Evolutionary conservation across 2,888 invertebrate species (phyloP), one percentile per base, ranked within the genome.

Genomic region (Metopia argyrocephala): DNA sequence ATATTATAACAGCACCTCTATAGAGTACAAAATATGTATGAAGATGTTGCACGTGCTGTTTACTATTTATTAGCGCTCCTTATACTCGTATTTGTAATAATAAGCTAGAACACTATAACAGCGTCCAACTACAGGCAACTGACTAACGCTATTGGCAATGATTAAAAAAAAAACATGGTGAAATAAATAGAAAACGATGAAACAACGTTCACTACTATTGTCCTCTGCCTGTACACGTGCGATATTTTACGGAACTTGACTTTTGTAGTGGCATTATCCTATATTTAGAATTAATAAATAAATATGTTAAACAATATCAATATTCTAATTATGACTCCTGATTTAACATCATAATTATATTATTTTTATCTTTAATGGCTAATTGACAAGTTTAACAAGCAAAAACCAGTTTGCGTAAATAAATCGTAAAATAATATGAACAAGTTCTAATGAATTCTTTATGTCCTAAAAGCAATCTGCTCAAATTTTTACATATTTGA

Each of bases 211-310:
- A 69, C n/a, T 28, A n/a, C 21, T 46, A 52, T 68, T 57, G 50
- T 48, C 38, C 54, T 38, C 28, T 7, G 7, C 83, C 82, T 73
- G 68, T 82, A 79, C 85, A 85, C 85, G 86, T 86, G 86, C 83
- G 80, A 70, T 82, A 73, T 83, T 83, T 84, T 86, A 89, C 88
- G 89, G 87, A 87, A 87, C 90, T 90, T 90, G 90, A 89, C 88
- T 89, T 86, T 86, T 84, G 83, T 83, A 87, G 86, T 84, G 84
- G 62, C 15, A 12, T 38, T 46, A 69, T 28, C 71, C 68, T 80
- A 76, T 71, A 76, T 65, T 52, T 31, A 31, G 46, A 64, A 52
- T 68, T 68, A 71, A 68, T 68, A 59, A 50, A 21, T 28, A 28
- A 45, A 38, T 48, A 50, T 57, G 9, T 5, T 6, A 18, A 59